Conservation (phyloP, 2,888 invertebrate genomes). For the Philaethria dido region DNA sequence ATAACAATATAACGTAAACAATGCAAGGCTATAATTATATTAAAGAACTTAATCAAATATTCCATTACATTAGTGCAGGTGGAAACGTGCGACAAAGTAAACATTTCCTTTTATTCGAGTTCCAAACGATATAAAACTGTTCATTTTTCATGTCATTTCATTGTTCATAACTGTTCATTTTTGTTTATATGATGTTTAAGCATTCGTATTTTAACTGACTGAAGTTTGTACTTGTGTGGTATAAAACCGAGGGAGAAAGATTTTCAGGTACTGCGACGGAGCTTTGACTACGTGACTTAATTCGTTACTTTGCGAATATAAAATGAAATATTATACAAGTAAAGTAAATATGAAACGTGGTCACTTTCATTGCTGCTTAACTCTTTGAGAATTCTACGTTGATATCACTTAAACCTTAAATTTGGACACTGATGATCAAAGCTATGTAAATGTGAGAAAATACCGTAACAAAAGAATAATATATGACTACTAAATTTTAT, state of each 20-base stretch:
- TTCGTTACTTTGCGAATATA: slow-evolving; percentile 3
- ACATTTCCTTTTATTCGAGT: not conserved
- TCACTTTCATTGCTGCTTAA: not conserved
- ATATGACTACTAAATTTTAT: too few relatives aligned
- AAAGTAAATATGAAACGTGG: not conserved
- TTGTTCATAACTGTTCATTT: not conserved
- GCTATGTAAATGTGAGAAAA: too few relatives aligned
- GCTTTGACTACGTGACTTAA: slow-evolving; percentile 9
- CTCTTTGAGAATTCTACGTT: too few relatives aligned
- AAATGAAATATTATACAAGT: not conserved
- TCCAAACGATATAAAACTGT: not conserved
- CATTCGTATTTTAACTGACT: not conserved
- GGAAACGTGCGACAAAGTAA: not conserved
- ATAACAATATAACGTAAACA: not conserved
- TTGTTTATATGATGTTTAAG: not conserved
- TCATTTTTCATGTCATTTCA: too few relatives aligned
- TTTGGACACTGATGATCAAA: too few relatives aligned
- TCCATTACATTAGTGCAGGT: slow-evolving; percentile 3
- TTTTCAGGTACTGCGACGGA: not conserved
- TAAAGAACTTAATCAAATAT: not conserved
- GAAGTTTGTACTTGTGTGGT: not conserved
- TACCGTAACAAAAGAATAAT: not conserved
- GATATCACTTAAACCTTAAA: too few relatives aligned
- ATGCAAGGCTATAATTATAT: not conserved
- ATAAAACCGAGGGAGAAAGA: not conserved